phyloP scores from a whole-genome alignment of 1,140 invertebrate genomes.

The Chironomus striatipennis region DNA sequence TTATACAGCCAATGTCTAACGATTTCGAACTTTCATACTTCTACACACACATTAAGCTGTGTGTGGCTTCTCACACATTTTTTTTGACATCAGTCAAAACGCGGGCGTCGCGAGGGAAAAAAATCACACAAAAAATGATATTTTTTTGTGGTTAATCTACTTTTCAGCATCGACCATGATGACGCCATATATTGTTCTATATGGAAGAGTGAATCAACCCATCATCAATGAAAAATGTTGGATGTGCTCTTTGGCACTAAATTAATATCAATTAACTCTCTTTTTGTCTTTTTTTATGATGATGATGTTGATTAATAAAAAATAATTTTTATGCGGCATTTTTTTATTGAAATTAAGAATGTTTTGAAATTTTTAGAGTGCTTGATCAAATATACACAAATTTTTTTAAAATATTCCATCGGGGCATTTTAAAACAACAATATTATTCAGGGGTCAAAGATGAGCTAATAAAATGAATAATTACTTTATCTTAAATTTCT shows the following conservation, averaged over 20 bases:
- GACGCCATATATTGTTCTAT: neutral
- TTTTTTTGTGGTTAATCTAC: neutral
- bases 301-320: neutral
- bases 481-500: conserved; percentile 11
- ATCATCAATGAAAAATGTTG: neutral
- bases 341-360: neutral
- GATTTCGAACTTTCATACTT: too few relatives aligned
- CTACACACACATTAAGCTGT: neutral
- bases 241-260: conserved; percentile 10
- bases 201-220: neutral
- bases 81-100: neutral
- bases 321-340: conserved; percentile 3
- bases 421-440: neutral
- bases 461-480: neutral
- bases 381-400: too few relatives aligned
- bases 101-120: neutral
- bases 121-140: neutral
- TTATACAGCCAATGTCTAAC: neutral
- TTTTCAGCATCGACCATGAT: neutral
- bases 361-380: too few relatives aligned
- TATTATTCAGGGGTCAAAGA: neutral
- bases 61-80: neutral
- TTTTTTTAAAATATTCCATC: too few relatives aligned
- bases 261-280: conserved; percentile 18
- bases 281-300: neutral